These are phyloP conservation scores for Gopherus flavomarginatus DNA, from an alignment of 2,113 vertebrate species.

Conservation along the genomic window DNA sequence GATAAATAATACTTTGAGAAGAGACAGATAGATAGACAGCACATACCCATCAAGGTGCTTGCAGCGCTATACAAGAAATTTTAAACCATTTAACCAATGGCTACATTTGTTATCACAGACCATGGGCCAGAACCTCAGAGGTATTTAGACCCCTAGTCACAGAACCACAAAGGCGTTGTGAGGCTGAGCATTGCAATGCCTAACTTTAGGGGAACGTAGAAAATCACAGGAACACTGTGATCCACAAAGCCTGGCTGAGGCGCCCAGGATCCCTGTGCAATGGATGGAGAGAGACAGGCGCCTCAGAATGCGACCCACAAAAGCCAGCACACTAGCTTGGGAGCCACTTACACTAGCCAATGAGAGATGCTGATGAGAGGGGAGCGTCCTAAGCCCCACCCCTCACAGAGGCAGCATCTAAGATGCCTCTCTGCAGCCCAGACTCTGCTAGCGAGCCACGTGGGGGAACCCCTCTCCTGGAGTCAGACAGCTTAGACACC, in stretches of 20 bases:
- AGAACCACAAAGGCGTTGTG: neutral
- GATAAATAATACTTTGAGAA: neutral
- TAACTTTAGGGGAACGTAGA: neutral
- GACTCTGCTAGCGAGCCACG: neutral
- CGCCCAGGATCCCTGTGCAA: neutral
- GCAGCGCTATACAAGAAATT: neutral
- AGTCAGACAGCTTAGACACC: neutral
- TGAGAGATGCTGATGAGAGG: neutral
- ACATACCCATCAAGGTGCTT: accelerated
- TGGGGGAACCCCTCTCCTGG: neutral
- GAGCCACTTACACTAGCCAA: neutral
- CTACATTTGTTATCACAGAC: neutral
- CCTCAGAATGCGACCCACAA: neutral
- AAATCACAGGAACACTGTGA: neutral
- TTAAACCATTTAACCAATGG: neutral
- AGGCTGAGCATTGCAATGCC: neutral
- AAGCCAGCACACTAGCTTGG: neutral
- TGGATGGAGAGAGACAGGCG: neutral
- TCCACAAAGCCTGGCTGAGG: neutral
- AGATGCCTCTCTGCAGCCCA: neutral
- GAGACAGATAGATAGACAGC: neutral
- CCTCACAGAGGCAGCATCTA: neutral
- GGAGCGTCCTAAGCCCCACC: neutral
- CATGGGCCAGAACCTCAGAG: neutral
- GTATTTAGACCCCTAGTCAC: neutral